These are phyloP conservation scores for Automeris io DNA, from an alignment of 2,888 invertebrate genomes.

Conservation along the genomic window DNA sequence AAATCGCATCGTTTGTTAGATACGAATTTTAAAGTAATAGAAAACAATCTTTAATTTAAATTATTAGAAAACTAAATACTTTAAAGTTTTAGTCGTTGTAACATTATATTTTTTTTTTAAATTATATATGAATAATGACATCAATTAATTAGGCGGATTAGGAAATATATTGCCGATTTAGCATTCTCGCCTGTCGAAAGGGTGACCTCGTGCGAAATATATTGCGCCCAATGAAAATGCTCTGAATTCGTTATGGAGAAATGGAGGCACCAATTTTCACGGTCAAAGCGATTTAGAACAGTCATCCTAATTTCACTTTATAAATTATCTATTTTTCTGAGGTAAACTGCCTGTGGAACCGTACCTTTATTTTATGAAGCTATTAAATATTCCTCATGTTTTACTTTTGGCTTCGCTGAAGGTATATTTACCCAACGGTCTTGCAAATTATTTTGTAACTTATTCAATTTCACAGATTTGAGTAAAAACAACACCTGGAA, in stretches of 20 bases:
- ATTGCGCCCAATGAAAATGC: constrained; percentile 29
- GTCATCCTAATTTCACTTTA: constrained; percentile 7
- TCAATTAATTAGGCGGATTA: constrained; percentile 19
- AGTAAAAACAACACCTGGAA: too few species aligned
- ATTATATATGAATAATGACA: constrained; percentile 19
- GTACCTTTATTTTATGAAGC: too few species aligned
- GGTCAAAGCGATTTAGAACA: constrained; percentile 10
- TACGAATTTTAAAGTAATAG: not conserved
- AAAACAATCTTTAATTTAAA: too few species aligned
- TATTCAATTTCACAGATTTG: too few species aligned
- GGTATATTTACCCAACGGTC: too few species aligned
- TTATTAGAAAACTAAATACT: too few species aligned
- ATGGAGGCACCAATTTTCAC: constrained; percentile 11
- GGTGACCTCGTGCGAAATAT: constrained; percentile 20
- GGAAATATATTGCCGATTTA: constrained; percentile 21
- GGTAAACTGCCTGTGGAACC: too few species aligned
- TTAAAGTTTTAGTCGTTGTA: too few species aligned
- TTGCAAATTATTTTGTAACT: too few species aligned
- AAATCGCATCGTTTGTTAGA: not conserved
- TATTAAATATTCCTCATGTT: too few species aligned
- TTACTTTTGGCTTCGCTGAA: too few species aligned
- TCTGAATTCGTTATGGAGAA: constrained; percentile 16
- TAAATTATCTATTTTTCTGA: constrained; percentile 8
- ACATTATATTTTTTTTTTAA: too few species aligned
- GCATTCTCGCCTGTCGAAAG: constrained; percentile 18